These are phyloP conservation scores for Sebastes elongatus DNA, from an alignment of 2,797 vertebrate genomes.

Conservation along the genomic window DNA sequence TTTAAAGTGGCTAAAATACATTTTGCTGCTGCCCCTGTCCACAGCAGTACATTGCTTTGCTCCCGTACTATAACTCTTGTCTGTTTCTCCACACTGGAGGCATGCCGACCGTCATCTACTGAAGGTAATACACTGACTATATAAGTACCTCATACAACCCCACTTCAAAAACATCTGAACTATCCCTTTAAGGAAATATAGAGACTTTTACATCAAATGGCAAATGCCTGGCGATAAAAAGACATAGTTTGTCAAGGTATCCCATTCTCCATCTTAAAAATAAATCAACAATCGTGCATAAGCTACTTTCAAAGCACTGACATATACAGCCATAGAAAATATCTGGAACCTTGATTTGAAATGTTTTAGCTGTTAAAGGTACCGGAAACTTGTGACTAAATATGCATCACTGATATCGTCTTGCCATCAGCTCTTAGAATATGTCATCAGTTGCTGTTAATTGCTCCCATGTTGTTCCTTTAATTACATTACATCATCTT, in stretches of 20 bases:
- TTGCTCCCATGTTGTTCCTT: neutral
- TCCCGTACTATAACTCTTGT: too few relatives aligned
- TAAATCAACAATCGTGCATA: conserved; percentile 10
- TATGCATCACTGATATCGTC: neutral
- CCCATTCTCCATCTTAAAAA: conserved; percentile 2
- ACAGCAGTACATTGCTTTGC: too few relatives aligned
- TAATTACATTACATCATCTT: neutral
- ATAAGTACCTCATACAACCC: too few relatives aligned
- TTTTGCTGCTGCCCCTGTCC: too few relatives aligned
- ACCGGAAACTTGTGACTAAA: neutral
- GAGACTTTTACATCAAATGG: neutral
- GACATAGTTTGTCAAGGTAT: conserved; percentile 45
- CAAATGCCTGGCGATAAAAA: neutral
- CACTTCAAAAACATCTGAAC: too few relatives aligned
- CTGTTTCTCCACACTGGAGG: too few relatives aligned
- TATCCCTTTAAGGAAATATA: neutral
- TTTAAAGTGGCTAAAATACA: too few relatives aligned
- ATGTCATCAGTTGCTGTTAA: neutral
- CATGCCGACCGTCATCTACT: too few relatives aligned
- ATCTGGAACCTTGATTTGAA: neutral
- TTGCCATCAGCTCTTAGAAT: neutral
- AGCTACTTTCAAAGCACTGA: conserved; percentile 7
- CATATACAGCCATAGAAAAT: conserved; percentile 9
- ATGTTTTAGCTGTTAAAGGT: neutral
- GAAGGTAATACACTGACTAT: too few relatives aligned